These are phyloP conservation scores for Eremophila alpestris DNA, from an alignment of 2,797 vertebrate species.

Conservation along the genomic window DNA sequence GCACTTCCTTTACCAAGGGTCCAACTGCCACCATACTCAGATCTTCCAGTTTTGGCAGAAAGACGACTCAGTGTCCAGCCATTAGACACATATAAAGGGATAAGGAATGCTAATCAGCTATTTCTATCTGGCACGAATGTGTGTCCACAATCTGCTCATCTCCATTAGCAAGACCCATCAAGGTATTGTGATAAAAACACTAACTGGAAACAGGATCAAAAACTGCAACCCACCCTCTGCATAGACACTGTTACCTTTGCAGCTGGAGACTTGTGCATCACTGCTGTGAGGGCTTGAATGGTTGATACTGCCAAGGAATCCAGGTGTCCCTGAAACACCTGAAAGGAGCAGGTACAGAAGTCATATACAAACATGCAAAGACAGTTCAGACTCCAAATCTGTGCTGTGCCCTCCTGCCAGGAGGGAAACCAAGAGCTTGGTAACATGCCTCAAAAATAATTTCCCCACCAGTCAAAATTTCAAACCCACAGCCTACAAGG, in stretches of 20 bases:
- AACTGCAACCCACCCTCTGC: neutral
- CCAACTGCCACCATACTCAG: neutral
- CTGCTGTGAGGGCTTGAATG: slow-evolving; percentile 94
- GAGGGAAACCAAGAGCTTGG: slow-evolving; percentile 6
- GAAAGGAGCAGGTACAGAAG: neutral
- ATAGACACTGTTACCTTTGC: slow-evolving; percentile 86
- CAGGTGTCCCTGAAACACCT: slow-evolving; percentile 93
- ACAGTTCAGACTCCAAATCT: neutral
- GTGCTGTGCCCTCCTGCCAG: slow-evolving; percentile 8
- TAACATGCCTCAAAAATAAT: slow-evolving; percentile 63
- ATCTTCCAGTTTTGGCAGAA: neutral
- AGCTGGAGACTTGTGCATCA: slow-evolving; percentile 97
- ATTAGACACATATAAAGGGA: neutral
- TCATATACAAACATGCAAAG: neutral
- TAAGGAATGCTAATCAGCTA: neutral
- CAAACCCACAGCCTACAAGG: slow-evolving; percentile 44
- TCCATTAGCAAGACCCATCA: neutral
- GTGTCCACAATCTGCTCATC: neutral
- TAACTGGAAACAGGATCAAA: neutral
- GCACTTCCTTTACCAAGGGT: neutral
- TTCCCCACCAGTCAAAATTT: slow-evolving; percentile 26
- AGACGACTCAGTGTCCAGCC: neutral
- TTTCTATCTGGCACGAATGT: neutral
- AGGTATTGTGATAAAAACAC: neutral
- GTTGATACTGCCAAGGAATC: slow-evolving; percentile 91